Evolutionary conservation across 2,888 invertebrate species (phyloP).

Genomic region (Cataglyphis albicans): DNA sequence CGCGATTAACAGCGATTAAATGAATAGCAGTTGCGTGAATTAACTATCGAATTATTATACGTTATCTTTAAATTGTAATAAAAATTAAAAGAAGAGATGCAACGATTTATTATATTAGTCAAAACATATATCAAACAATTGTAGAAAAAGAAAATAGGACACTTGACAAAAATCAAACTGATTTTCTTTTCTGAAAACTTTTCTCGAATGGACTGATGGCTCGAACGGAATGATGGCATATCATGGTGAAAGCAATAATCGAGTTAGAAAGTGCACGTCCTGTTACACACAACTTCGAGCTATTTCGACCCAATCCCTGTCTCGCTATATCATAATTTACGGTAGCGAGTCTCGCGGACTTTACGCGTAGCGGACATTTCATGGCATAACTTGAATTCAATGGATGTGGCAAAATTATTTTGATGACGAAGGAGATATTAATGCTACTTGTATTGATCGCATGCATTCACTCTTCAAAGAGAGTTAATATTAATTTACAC

Average conservation of each 20-base stretch:
- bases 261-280: conserved; percentile 41
- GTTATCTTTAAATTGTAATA: background rate
- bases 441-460: conserved; percentile 21
- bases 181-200: conserved; percentile 24
- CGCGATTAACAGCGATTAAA: conserved; percentile 17
- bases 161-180: background rate
- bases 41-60: background rate
- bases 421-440: conserved; percentile 27
- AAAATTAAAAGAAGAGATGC: conserved; percentile 18
- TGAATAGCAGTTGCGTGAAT: conserved; percentile 10
- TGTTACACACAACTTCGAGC: conserved; percentile 26
- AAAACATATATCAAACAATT: background rate
- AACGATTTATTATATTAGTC: background rate
- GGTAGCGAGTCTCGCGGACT: conserved; percentile 15
- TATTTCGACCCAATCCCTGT: conserved; percentile 23
- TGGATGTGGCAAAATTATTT: conserved; percentile 29
- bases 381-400: conserved; percentile 31
- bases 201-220: background rate
- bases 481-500: conserved; percentile 26
- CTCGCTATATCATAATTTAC: conserved; percentile 39
- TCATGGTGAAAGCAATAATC: conserved; percentile 27
- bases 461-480: conserved; percentile 27
- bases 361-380: conserved; percentile 32
- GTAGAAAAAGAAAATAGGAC: background rate
- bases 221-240: background rate